phyloP scores from a whole-genome alignment of 37 sponge, comb jelly and placozoan genomes.

The Beroe forskalii region DNA sequence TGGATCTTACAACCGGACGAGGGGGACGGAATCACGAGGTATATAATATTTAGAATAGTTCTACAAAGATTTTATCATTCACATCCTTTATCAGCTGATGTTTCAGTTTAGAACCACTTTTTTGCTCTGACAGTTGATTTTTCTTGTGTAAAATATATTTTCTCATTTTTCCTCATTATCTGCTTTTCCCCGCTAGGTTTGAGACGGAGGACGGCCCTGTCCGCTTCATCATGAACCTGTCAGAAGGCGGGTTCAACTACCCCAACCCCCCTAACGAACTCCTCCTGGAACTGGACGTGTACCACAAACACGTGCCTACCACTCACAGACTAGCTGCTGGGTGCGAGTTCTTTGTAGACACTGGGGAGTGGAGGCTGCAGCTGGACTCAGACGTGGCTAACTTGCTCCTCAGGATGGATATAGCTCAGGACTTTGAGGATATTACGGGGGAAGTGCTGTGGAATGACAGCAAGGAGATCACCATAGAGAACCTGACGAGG shows the following conservation, averaged over 20 bases:
- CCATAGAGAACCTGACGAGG: conserved; percentile 29
- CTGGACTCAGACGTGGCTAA: conserved; percentile 7
- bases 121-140: too few species aligned
- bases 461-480: conserved; percentile 27
- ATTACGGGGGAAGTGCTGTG: conserved; percentile 21
- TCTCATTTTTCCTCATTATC: too few species aligned
- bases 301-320: conserved; percentile 36
- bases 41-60: too few species aligned
- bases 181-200: too few species aligned
- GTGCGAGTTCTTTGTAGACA: conserved; percentile 60
- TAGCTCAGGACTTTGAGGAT: conserved; percentile 14
- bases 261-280: conserved; percentile 47
- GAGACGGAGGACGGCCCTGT: conserved; percentile 43
- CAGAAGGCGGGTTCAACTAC: conserved; percentile 15
- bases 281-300: conserved; percentile 26
- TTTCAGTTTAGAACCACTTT: too few species aligned
- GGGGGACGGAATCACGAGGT: conserved; percentile 35
- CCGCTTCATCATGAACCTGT: conserved; percentile 40
- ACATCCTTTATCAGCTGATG: too few species aligned
- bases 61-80: too few species aligned
- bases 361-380: conserved; percentile 33
- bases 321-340: conserved; percentile 29
- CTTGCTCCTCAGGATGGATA: conserved; percentile 53
- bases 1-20: conserved; percentile 48
- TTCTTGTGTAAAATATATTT: too few species aligned